These are phyloP conservation scores for Lethenteron camtschaticum DNA, from an alignment of 2,113 vertebrate genomes.

Conservation along the genomic window DNA sequence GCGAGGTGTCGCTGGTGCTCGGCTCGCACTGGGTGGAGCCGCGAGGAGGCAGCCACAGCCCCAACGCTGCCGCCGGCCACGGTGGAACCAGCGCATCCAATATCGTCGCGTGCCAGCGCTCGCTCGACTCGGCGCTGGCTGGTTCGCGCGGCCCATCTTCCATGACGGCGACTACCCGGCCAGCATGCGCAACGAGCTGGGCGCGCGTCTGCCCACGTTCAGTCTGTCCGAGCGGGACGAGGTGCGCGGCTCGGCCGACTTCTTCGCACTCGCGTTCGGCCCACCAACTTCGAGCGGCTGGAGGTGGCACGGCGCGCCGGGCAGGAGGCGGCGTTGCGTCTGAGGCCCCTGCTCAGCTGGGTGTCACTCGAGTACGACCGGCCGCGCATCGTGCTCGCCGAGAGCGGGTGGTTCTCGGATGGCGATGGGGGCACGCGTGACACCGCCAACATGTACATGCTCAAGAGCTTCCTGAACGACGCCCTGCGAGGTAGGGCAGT, in stretches of 20 bases:
- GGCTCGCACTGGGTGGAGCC: conserved; percentile 86
- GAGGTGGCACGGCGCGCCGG: conserved; percentile 27
- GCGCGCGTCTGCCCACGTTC: conserved; percentile 29
- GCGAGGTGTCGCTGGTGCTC: conserved; percentile 54
- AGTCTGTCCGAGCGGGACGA: conserved; percentile 36
- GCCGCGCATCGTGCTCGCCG: conserved; percentile 46
- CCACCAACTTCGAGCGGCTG: conserved; percentile 47
- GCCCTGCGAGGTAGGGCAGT: conserved; percentile 48
- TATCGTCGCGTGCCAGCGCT: conserved; percentile 41
- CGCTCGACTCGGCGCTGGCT: conserved; percentile 53
- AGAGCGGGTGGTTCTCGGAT: conserved; percentile 78
- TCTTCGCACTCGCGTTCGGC: conserved; percentile 84
- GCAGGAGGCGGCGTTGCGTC: conserved; percentile 37
- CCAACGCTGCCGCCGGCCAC: too few relatives aligned
- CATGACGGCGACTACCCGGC: conserved; percentile 56
- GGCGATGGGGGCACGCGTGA: conserved; percentile 49
- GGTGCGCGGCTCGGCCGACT: conserved; percentile 56
- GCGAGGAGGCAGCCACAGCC: conserved; percentile 21
- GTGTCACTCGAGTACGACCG: conserved; percentile 58
- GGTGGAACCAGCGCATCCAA: too few relatives aligned
- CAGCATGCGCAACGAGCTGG: conserved; percentile 28
- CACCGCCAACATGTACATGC: conserved; percentile 53
- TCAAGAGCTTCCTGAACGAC: conserved; percentile 75
- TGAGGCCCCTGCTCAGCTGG: conserved; percentile 55
- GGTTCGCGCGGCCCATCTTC: conserved; percentile 74